Percentiles rank a stretch among this genome's conserved stretches.
These are phyloP conservation scores for Synodontis membranacea DNA, from an alignment of 2,113 vertebrate species.

Conservation along the genomic window DNA sequence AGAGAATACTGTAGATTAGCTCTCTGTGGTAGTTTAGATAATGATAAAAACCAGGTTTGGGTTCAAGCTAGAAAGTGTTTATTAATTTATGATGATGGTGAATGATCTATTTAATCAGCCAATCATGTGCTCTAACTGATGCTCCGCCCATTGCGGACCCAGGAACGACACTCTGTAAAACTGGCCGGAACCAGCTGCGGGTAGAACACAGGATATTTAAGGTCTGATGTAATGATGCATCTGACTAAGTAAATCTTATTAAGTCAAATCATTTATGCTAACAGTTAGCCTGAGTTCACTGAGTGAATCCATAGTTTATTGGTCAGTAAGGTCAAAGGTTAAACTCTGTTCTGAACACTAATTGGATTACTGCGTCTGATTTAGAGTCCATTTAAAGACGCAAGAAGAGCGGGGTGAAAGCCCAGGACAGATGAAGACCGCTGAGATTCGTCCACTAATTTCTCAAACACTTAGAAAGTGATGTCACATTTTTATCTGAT, in stretches of 20 bases:
- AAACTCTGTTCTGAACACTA: neutral
- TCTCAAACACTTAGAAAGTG: too few relatives aligned
- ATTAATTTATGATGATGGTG: neutral
- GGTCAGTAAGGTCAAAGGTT: neutral
- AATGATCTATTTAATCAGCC: neutral
- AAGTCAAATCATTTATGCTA: neutral
- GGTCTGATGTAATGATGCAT: too few relatives aligned
- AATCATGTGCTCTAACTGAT: neutral
- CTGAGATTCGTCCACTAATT: neutral
- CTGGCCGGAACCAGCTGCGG: too few relatives aligned
- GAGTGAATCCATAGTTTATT: neutral
- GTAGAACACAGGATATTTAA: too few relatives aligned
- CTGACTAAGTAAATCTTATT: too few relatives aligned
- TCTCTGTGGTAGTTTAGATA: too few relatives aligned
- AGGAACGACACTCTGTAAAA: neutral
- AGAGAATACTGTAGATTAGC: neutral
- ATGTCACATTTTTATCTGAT: too few relatives aligned
- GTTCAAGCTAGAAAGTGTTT: neutral
- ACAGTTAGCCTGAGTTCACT: neutral
- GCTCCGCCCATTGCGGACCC: too few relatives aligned
- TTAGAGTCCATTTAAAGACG: neutral
- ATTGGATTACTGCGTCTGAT: neutral
- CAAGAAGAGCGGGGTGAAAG: neutral
- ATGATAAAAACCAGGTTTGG: neutral
- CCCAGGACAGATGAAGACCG: neutral